Evolutionary conservation across 2,888 invertebrate genomes (phyloP), one percentile per base, ranked within the genome.

Genomic region (Octodonta nipae): DNA sequence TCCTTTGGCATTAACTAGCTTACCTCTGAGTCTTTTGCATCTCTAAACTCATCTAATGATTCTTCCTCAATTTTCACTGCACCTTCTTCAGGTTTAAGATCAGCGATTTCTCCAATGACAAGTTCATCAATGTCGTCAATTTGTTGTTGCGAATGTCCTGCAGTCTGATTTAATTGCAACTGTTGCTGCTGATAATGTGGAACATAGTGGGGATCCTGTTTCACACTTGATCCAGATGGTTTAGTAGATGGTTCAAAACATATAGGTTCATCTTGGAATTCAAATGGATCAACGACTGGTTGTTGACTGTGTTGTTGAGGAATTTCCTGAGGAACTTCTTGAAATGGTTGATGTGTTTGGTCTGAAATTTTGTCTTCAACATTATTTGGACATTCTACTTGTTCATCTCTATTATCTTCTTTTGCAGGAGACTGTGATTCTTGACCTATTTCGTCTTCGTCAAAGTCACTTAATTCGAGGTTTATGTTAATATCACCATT

Each of bases 401-500:
- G 22, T 11, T 34, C n/a, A n/a, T n/a, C n/a, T n/a, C n/a, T n/a
- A n/a, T n/a, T n/a, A n/a, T n/a, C n/a, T n/a, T n/a, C n/a, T n/a
- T n/a, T n/a, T n/a, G n/a, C n/a, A n/a, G n/a, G n/a, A n/a, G n/a
- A n/a, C n/a, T n/a, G n/a, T n/a, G n/a, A 33, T 31, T 49, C 46
- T 26, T 40, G 25, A 28, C 32, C 32, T 24, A 29, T 20, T 3
- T 51, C 51, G 16, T 60, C 56, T 26, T 56, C 54, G 7, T 55
- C 56, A 32, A 61, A 56, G 38, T 59, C 56, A 22, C 57, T 47
- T 35, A 60, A 48, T 43, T 58, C 59, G 30, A 60, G 43, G 40
- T 60, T 60, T 17, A 58, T 56, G 40, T 59, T 60, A 28, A 60
- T 55, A 36, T 62, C 61, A 28, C 57, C 58, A 41, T 61, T 58